Evolutionary conservation across 2,888 invertebrate genomes (phyloP).

Genomic region (Microchrysa polita): DNA sequence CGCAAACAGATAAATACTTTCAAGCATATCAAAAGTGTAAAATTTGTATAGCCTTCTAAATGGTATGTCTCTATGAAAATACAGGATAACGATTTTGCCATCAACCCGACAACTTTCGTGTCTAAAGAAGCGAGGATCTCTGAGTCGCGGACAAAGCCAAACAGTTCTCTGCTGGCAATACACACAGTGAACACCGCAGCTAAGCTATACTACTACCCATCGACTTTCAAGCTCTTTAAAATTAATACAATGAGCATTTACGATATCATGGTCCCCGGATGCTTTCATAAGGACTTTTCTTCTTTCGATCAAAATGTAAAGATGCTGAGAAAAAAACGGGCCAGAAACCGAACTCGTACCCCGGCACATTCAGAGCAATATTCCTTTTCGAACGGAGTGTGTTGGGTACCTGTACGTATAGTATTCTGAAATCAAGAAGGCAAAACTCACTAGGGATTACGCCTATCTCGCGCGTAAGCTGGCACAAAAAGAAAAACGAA

Average conservation of each 20-base stretch:
- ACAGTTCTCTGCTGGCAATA: too few species aligned
- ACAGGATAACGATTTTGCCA: constrained; percentile 13
- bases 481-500: background rate
- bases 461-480: background rate
- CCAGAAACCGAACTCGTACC: too few species aligned
- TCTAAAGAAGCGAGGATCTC: too few species aligned
- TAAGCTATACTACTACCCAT: too few species aligned
- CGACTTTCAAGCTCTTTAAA: background rate
- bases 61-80: constrained; percentile 16
- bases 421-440: background rate
- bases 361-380: background rate
- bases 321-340: too few species aligned
- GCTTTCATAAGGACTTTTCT: too few species aligned
- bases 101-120: too few species aligned
- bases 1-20: background rate
- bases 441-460: background rate
- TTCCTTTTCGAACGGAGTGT: background rate
- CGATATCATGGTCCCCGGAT: too few species aligned
- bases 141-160: too few species aligned
- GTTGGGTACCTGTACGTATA: background rate
- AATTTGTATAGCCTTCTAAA: constrained; percentile 36
- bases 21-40: constrained; percentile 20
- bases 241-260: background rate
- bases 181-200: too few species aligned
- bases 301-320: too few species aligned